These are phyloP conservation scores for Sciurus carolinensis DNA, from an alignment of 2,797 vertebrate species.

Conservation along the genomic window DNA sequence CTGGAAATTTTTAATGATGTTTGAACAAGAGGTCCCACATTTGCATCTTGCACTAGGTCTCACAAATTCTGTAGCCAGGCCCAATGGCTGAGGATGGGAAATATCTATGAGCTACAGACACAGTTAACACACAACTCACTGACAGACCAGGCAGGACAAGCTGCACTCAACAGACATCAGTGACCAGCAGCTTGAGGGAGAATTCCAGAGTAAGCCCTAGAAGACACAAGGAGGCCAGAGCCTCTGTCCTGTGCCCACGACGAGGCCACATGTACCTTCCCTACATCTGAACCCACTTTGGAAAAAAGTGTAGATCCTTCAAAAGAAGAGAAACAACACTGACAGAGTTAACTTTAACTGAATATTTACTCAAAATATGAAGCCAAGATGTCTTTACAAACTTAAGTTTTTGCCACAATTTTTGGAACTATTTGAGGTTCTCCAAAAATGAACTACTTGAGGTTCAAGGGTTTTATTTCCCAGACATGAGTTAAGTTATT, in stretches of 20 bases:
- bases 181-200: background rate
- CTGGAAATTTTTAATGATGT: conserved; percentile 29
- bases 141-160: background rate
- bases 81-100: background rate
- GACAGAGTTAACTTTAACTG: conserved; percentile 14
- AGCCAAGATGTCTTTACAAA: conserved; percentile 10
- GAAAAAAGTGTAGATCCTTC: background rate
- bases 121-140: background rate
- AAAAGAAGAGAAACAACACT: background rate
- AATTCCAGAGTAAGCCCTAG: background rate
- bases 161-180: background rate
- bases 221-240: background rate
- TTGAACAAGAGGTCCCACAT: background rate
- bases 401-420: background rate
- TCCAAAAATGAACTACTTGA: conserved; percentile 47
- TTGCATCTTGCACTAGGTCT: conserved; percentile 49
- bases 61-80: conserved; percentile 7
- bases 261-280: background rate
- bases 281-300: background rate
- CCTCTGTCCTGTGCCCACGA: background rate
- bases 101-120: background rate
- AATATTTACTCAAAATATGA: conserved; percentile 57
- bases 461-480: background rate
- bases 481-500: background rate
- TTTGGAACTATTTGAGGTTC: background rate